Conservation (phyloP, 2,797 vertebrate genomes). For the Phataginus tricuspis region DNA sequence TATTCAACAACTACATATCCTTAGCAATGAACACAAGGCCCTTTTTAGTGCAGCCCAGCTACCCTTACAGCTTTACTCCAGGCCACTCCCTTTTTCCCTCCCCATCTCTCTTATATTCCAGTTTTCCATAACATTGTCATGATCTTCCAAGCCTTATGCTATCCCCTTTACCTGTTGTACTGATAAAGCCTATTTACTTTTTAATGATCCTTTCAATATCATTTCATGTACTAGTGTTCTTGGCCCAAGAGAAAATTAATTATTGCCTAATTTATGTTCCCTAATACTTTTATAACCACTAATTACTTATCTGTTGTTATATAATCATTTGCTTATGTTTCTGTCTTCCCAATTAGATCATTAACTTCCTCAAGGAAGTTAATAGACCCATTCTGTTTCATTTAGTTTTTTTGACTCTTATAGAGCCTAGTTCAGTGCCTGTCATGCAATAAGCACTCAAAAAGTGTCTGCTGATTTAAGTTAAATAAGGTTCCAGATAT, state of each 20-base stretch:
- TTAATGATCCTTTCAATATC: background rate
- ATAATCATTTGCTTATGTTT: background rate
- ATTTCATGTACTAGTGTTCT: background rate
- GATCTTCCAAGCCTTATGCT: background rate
- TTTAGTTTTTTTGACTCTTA: background rate
- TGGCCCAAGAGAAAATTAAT: background rate
- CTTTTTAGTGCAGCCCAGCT: background rate
- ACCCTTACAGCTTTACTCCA: background rate
- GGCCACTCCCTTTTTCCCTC: background rate
- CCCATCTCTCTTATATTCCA: background rate
- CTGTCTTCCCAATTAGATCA: background rate
- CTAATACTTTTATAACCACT: background rate
- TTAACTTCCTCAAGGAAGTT: background rate
- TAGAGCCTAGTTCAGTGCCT: background rate
- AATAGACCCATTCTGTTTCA: background rate
- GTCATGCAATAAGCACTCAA: background rate
- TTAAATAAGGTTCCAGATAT: background rate
- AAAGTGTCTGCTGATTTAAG: background rate
- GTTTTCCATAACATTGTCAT: background rate
- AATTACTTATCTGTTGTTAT: background rate
- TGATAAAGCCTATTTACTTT: background rate
- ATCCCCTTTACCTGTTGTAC: background rate
- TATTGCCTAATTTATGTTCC: background rate
- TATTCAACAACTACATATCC: background rate
- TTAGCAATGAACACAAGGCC: background rate